Evolutionary conservation across 1,140 invertebrate genomes (phyloP).

Genomic region (Nasonia longicornis): DNA sequence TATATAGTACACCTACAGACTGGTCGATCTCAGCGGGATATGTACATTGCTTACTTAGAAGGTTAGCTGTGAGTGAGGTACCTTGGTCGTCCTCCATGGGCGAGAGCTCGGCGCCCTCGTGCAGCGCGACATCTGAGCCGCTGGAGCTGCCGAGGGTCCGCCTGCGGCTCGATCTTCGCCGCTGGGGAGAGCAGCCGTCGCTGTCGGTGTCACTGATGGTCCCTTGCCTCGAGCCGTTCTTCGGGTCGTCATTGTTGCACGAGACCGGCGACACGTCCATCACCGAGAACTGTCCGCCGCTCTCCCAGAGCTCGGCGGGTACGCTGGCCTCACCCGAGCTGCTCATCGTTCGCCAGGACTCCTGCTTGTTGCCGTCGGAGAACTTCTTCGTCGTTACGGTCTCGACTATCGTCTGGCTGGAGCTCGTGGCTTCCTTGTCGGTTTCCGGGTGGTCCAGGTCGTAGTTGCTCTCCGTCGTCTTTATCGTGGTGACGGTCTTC

Average conservation of each 20-base stretch:
- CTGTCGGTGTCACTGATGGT: constrained; percentile 65
- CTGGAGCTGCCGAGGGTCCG: constrained; percentile 74
- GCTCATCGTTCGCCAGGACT: constrained; percentile 52
- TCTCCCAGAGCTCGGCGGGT: constrained; percentile 61
- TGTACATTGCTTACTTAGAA: constrained; percentile 70
- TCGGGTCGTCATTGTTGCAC: constrained; percentile 57
- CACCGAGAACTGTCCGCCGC: constrained; percentile 55
- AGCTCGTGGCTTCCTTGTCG: background rate
- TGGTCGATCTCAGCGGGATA: constrained; percentile 58
- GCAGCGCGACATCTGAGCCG: constrained; percentile 74
- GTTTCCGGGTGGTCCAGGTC: constrained; percentile 15
- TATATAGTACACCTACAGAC: constrained; percentile 9
- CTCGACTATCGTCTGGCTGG: constrained; percentile 28
- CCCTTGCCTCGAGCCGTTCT: constrained; percentile 59
- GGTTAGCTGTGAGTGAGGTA: constrained; percentile 66
- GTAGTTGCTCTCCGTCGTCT: background rate
- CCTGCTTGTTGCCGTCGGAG: constrained; percentile 51
- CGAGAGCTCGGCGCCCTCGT: constrained; percentile 72
- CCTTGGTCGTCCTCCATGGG: constrained; percentile 70
- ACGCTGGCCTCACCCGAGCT: constrained; percentile 47
- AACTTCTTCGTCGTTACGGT: constrained; percentile 45
- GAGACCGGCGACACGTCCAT: constrained; percentile 63
- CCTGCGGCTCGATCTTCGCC: constrained; percentile 64
- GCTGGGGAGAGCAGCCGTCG: constrained; percentile 60
- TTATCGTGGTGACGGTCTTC: background rate